Evolutionary conservation across 2,888 invertebrate genomes (phyloP).

Genomic region (Zhuqinia jingwanae): DNA sequence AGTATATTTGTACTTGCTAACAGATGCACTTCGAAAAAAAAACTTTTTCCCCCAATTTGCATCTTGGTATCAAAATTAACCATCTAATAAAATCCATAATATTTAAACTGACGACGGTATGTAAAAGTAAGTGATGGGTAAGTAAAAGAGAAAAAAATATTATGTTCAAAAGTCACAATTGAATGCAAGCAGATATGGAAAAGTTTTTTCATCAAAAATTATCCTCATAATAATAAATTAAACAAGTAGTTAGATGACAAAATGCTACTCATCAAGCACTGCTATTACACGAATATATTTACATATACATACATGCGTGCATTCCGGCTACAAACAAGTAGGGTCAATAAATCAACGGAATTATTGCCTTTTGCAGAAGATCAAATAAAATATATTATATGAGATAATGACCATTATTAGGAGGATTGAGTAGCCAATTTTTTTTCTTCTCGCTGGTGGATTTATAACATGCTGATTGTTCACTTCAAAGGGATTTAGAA

Average conservation of each 20-base stretch:
- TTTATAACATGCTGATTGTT: conserved; percentile 62
- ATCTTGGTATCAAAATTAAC: no score
- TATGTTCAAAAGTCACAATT: no score
- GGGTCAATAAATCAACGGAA: conserved; percentile 66
- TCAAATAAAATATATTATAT: conserved; percentile 69
- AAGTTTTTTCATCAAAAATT: no score
- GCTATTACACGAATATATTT: conserved; percentile 2
- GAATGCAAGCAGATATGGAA: no score
- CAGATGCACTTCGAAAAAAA: neutral
- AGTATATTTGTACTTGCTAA: neutral
- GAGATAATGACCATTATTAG: conserved; percentile 70
- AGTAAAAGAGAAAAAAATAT: no score
- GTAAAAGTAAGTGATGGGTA: no score
- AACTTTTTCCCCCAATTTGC: neutral
- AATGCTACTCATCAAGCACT: neutral
- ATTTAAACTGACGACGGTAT: no score
- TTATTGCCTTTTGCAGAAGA: conserved; percentile 45
- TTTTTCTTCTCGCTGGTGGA: conserved; percentile 14
- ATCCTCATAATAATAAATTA: no score
- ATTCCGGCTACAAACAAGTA: conserved; percentile 14
- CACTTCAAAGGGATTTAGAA: conserved; percentile 53
- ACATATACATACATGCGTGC: neutral
- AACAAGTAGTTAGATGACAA: neutral
- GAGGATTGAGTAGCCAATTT: conserved; percentile 63
- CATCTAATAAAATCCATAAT: no score